phyloP scores from a whole-genome alignment of 2,797 vertebrate genomes.

The Sphenodon punctatus region DNA sequence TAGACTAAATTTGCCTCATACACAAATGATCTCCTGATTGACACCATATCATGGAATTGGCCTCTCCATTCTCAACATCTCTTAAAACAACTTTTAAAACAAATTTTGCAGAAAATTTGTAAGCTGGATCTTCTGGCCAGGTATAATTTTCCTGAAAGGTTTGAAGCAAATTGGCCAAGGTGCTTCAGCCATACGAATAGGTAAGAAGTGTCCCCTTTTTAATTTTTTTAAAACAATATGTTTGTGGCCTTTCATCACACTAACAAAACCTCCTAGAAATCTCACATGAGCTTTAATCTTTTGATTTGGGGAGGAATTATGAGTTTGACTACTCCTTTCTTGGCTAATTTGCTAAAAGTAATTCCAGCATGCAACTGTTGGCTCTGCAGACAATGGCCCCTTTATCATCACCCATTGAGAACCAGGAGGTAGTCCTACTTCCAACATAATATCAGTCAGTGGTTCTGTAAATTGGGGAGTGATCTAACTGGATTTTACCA shows the following conservation, averaged over 20 bases:
- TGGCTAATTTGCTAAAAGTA: conserved; percentile 12
- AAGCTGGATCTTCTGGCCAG: neutral
- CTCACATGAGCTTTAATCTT: neutral
- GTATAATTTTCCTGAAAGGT: neutral
- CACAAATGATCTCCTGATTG: neutral
- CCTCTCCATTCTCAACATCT: too few relatives aligned
- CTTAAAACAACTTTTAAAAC: too few relatives aligned
- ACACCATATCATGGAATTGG: neutral
- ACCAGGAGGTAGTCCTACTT: neutral
- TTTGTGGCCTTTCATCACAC: conserved; percentile 12
- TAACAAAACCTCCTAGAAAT: neutral
- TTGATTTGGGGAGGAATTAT: neutral
- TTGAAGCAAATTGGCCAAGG: neutral
- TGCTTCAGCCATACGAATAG: conserved; percentile 1
- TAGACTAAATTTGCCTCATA: neutral
- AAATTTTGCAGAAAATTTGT: neutral
- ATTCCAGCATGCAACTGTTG: neutral
- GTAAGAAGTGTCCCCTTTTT: neutral
- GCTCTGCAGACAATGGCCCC: neutral
- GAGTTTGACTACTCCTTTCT: neutral
- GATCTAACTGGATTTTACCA: conserved; percentile 9
- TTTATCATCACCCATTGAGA: neutral
- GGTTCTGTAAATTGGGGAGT: neutral
- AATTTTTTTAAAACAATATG: neutral
- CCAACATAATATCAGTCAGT: neutral